phyloP scores from a whole-genome alignment of 2,113 vertebrate species.

The Pelodiscus sinensis region DNA sequence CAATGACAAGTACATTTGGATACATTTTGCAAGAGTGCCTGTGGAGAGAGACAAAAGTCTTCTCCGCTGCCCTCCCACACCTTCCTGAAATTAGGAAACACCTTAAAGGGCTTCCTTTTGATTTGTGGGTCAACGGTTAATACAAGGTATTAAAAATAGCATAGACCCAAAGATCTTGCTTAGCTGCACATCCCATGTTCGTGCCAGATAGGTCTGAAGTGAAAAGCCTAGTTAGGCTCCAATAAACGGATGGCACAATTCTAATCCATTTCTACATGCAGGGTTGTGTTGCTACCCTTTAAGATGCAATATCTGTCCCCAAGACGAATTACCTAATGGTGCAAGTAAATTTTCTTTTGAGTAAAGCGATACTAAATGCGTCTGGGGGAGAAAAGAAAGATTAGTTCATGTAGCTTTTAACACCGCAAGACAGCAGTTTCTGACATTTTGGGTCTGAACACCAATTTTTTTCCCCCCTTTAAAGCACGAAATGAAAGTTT shows the following conservation, averaged over 20 bases:
- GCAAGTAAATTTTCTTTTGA: conserved; percentile 40
- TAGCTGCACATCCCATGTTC: neutral
- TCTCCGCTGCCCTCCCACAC: conserved; percentile 28
- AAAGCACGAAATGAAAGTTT: conserved; percentile 10
- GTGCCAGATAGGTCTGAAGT: neutral
- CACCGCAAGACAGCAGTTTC: conserved; percentile 64
- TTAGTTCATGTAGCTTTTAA: conserved; percentile 56
- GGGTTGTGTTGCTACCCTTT: neutral
- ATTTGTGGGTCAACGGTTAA: neutral
- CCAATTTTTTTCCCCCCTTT: neutral
- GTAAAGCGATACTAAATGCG: conserved; percentile 48
- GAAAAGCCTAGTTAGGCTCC: too few relatives aligned
- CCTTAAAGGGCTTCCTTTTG: neutral
- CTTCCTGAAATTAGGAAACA: neutral
- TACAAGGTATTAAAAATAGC: neutral
- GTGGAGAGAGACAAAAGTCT: neutral
- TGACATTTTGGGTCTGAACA: conserved; percentile 60
- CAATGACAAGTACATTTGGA: conserved; percentile 71
- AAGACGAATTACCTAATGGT: conserved; percentile 51
- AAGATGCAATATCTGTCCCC: conserved; percentile 40
- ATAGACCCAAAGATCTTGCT: neutral
- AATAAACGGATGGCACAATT: neutral
- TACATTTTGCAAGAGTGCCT: conserved; percentile 19
- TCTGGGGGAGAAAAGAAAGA: conserved; percentile 49
- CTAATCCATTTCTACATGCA: neutral